phyloP scores from a whole-genome alignment of 2,797 vertebrate species.

The Merluccius polli region DNA sequence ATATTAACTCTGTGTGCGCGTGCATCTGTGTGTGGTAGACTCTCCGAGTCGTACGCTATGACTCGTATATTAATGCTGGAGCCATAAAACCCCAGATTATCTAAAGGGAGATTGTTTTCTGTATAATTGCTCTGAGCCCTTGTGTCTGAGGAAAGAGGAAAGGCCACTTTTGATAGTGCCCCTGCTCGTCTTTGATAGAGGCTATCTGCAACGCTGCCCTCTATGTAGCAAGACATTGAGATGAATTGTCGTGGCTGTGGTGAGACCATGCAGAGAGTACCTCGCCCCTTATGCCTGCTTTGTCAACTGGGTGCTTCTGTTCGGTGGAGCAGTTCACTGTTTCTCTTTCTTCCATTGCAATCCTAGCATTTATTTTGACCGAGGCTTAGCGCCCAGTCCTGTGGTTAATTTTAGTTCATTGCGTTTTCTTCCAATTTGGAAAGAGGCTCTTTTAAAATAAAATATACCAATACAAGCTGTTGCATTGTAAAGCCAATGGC shows the following conservation, averaged over 20 bases:
- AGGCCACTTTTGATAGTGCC: slow-evolving; percentile 27
- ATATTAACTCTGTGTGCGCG: background rate
- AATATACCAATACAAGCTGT: background rate
- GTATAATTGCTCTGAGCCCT: slow-evolving; percentile 55
- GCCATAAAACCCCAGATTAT: slow-evolving; percentile 41
- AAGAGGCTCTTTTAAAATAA: background rate
- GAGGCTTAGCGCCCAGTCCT: background rate
- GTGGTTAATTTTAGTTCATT: background rate
- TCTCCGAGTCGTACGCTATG: slow-evolving; percentile 40
- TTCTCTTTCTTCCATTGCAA: background rate
- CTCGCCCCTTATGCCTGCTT: background rate
- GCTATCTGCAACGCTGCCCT: slow-evolving; percentile 27
- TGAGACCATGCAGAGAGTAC: background rate
- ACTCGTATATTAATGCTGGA: slow-evolving; percentile 46
- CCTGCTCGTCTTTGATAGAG: slow-evolving; percentile 23
- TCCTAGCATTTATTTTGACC: background rate
- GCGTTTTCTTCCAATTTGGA: background rate
- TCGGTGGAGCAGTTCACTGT: background rate
- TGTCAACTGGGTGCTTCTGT: background rate
- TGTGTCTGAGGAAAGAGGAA: slow-evolving; percentile 33
- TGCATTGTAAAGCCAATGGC: background rate
- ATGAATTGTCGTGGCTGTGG: background rate
- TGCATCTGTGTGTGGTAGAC: background rate
- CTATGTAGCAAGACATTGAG: background rate
- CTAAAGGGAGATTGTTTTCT: slow-evolving; percentile 44